Conservation (phyloP, 2,888 invertebrate species). For the Dugesia japonica region DNA sequence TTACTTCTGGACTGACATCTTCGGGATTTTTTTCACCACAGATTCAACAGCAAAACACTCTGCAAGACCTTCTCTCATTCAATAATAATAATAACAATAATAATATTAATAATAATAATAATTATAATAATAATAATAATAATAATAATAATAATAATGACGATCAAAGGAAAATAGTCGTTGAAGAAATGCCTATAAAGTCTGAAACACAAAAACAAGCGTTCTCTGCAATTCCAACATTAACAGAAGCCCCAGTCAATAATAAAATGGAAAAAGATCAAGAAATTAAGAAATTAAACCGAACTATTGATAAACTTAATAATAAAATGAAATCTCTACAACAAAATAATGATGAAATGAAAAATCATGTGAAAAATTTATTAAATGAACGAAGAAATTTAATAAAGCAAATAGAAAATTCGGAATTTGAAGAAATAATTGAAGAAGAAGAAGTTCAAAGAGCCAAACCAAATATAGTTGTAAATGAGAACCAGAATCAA, state of each 20-base stretch:
- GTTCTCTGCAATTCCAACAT: background rate
- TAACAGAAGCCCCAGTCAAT: background rate
- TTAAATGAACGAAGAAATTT: background rate
- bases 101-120: too few species aligned
- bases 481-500: background rate
- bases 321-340: background rate
- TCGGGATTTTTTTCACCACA: too few species aligned
- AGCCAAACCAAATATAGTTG: background rate
- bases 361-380: background rate
- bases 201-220: background rate
- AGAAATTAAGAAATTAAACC: background rate
- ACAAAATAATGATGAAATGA: background rate
- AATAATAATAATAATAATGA: background rate
- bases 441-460: slow-evolving; percentile 15
- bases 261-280: background rate
- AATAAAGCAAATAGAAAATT: background rate
- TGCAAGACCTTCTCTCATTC: too few species aligned
- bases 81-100: too few species aligned
- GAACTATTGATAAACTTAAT: background rate
- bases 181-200: background rate
- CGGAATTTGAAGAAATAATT: slow-evolving; percentile 8
- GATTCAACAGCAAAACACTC: too few species aligned
- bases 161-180: background rate
- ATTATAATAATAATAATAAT: too few species aligned
- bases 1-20: too few species aligned